Conservation (phyloP, 2,888 invertebrate genomes). For the Augochlorella aurata region DNA sequence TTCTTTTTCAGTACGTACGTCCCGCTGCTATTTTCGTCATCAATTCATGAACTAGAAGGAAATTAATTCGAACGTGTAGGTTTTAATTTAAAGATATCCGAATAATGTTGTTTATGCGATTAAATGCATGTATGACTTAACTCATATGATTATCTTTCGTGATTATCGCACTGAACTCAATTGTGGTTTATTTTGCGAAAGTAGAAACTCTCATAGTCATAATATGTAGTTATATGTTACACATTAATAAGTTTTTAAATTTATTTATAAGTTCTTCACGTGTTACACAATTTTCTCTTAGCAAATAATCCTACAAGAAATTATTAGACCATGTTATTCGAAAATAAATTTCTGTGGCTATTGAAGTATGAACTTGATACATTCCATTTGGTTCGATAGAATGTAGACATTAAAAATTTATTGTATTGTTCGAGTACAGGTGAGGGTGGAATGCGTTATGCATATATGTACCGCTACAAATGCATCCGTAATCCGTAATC, state of each 20-base stretch:
- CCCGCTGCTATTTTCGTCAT: background rate
- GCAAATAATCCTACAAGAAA: background rate
- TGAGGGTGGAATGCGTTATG: background rate
- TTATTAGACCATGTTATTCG: background rate
- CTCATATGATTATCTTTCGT: too few relatives aligned
- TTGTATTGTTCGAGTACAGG: background rate
- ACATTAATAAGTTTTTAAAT: too few relatives aligned
- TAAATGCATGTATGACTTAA: background rate
- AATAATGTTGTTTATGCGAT: background rate
- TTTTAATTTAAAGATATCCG: background rate
- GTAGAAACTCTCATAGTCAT: too few relatives aligned
- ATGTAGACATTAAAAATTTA: background rate
- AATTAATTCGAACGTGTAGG: background rate
- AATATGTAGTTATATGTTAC: too few relatives aligned
- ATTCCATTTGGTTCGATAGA: background rate
- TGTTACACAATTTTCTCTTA: too few relatives aligned
- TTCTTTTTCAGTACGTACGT: background rate
- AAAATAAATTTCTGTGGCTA: background rate
- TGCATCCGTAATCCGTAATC: background rate
- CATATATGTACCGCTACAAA: background rate
- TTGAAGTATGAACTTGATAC: background rate
- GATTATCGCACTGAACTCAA: background rate
- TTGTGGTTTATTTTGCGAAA: background rate
- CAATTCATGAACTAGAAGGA: constrained; percentile 1
- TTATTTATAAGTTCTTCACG: too few relatives aligned